These are phyloP conservation scores for Lepidurus couesii DNA, from an alignment of 1,140 invertebrate genomes.

Conservation along the genomic window DNA sequence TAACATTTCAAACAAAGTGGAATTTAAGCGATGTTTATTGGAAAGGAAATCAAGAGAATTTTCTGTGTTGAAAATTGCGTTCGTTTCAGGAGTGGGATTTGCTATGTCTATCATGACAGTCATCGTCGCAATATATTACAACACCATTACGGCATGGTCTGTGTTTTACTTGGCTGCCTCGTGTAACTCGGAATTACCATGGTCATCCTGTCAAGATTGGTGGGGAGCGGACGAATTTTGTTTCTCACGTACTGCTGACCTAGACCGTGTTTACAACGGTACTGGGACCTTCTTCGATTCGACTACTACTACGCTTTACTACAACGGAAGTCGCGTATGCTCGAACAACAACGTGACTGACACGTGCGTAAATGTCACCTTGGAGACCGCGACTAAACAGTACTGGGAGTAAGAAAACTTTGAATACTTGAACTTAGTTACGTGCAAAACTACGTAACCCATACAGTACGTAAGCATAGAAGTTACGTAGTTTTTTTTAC, in stretches of 20 bases:
- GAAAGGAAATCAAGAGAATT: neutral
- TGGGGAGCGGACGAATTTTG: slow-evolving; percentile 40
- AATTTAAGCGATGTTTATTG: too few relatives aligned
- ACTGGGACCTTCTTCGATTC: neutral
- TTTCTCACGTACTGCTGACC: slow-evolving; percentile 34
- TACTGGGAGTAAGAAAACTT: slow-evolving; percentile 43
- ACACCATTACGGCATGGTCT: slow-evolving; percentile 69
- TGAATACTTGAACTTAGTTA: neutral
- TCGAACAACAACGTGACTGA: slow-evolving; percentile 32
- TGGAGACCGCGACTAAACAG: slow-evolving; percentile 41
- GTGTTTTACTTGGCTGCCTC: slow-evolving; percentile 64
- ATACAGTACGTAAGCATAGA: too few relatives aligned
- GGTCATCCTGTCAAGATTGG: slow-evolving; percentile 46
- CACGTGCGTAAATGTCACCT: slow-evolving; percentile 40
- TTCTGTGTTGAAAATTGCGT: neutral
- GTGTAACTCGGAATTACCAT: slow-evolving; percentile 58
- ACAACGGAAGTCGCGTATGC: slow-evolving; percentile 23
- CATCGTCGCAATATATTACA: slow-evolving; percentile 69
- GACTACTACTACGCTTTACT: neutral
- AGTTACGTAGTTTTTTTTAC: too few relatives aligned
- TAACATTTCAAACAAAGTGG: too few relatives aligned
- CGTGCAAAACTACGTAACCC: too few relatives aligned
- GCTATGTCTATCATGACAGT: slow-evolving; percentile 65
- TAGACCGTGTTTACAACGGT: neutral
- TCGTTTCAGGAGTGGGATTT: slow-evolving; percentile 63